Conservation (phyloP, 2,113 vertebrate species). For the Chionis minor region DNA sequence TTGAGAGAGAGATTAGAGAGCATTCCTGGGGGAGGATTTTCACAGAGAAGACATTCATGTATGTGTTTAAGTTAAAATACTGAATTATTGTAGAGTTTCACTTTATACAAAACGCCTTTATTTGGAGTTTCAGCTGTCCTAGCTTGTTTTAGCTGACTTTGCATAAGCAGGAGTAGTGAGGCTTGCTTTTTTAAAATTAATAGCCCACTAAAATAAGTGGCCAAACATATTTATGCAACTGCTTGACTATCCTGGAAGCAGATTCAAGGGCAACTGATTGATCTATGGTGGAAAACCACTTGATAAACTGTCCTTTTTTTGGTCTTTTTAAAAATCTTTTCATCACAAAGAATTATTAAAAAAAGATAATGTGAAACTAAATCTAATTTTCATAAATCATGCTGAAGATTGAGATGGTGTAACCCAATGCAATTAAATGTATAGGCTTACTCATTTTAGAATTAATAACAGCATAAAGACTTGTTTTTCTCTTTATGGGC, state of each 20-base stretch:
- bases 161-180: background rate
- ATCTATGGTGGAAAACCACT: background rate
- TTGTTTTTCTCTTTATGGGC: background rate
- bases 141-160: constrained; percentile 4
- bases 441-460: background rate
- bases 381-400: background rate
- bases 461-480: background rate
- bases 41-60: background rate
- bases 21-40: background rate
- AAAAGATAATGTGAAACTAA: background rate
- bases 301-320: background rate
- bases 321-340: background rate
- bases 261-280: background rate
- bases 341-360: background rate
- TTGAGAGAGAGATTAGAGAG: background rate
- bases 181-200: background rate
- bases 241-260: background rate
- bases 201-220: background rate
- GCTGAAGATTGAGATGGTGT: background rate
- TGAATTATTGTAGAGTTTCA: background rate
- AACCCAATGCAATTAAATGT: background rate
- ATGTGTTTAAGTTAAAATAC: background rate
- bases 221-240: background rate
- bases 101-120: background rate
- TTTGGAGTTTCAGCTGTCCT: background rate